Evolutionary conservation across 1,140 invertebrate species (phyloP).

Genomic region (Drosophila pandora): DNA sequence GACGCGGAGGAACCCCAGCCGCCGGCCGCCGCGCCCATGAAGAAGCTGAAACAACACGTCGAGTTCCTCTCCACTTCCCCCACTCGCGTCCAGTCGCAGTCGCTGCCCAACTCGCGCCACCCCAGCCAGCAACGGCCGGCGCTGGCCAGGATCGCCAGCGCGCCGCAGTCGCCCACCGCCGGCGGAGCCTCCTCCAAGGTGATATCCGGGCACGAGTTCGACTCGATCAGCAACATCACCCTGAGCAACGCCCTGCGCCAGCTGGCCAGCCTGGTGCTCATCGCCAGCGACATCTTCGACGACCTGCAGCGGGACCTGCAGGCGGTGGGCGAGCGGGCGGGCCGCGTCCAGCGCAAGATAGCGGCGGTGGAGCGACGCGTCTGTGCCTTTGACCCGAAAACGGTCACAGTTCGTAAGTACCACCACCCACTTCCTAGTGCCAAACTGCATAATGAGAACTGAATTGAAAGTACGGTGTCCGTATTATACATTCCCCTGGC

Average conservation of each 20-base stretch:
- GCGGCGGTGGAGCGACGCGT: constrained; percentile 86
- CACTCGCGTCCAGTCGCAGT: constrained; percentile 56
- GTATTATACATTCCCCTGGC: constrained; percentile 10
- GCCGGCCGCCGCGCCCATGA: constrained; percentile 66
- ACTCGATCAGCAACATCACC: constrained; percentile 91
- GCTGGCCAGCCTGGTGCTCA: constrained; percentile 90
- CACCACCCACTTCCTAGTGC: constrained; percentile 11
- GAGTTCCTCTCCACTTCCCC: constrained; percentile 73
- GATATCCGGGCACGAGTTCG: constrained; percentile 87
- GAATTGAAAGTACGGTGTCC: too few relatives aligned
- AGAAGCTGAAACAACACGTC: constrained; percentile 78
- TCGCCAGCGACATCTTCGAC: constrained; percentile 91
- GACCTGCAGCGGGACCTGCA: constrained; percentile 89
- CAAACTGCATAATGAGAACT: constrained; percentile 18
- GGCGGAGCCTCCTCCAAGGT: constrained; percentile 44
- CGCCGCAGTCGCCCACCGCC: constrained; percentile 68
- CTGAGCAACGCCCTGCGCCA: constrained; percentile 90
- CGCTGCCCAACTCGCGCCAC: constrained; percentile 68
- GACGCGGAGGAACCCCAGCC: constrained; percentile 51
- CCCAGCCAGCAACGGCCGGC: constrained; percentile 61
- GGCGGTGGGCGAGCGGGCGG: constrained; percentile 87
- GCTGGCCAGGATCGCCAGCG: constrained; percentile 47
- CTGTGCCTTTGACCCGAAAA: constrained; percentile 89
- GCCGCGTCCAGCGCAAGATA: constrained; percentile 87
- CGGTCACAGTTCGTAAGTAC: constrained; percentile 93